A percentile compares a stretch with the other conserved stretches of the same genome.
Conservation (phyloP, 2,888 invertebrate species). For the Acrocyrtus sp. region DNA sequence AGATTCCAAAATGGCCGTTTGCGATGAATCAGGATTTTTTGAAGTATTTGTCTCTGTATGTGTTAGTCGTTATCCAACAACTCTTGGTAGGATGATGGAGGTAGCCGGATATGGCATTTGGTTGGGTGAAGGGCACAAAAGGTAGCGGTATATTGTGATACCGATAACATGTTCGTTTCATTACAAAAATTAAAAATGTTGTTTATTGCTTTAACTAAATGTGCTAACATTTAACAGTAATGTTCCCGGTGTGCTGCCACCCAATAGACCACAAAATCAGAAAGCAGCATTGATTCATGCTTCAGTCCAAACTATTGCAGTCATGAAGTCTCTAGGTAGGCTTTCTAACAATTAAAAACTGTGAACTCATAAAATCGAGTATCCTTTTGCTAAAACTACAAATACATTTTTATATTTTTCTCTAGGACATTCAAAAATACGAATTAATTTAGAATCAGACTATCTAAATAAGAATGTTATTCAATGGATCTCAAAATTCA, state of each 20-base stretch:
- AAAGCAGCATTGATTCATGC: slow-evolving; percentile 42
- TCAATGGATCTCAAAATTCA: slow-evolving; percentile 39
- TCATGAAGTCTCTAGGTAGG: slow-evolving; percentile 44
- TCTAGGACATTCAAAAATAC: slow-evolving; percentile 26
- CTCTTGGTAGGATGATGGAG: slow-evolving; percentile 12
- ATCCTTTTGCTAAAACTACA: background rate
- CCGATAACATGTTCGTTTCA: background rate
- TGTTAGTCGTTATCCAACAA: slow-evolving; percentile 12
- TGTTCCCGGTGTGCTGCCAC: slow-evolving; percentile 24
- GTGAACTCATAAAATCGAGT: no score
- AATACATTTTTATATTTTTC: background rate
- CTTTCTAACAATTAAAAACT: background rate
- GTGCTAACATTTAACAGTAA: no score
- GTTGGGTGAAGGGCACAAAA: slow-evolving; percentile 33
- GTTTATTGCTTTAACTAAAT: slow-evolving; percentile 14
- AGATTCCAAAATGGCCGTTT: slow-evolving; percentile 2
- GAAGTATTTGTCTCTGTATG: slow-evolving; percentile 26
- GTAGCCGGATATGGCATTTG: slow-evolving; percentile 50
- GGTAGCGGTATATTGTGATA: slow-evolving; percentile 20
- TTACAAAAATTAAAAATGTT: background rate
- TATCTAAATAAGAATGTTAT: slow-evolving; percentile 40
- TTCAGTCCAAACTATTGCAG: slow-evolving; percentile 19
- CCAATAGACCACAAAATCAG: slow-evolving; percentile 17
- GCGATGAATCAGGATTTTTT: slow-evolving; percentile 29
- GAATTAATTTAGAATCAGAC: slow-evolving; percentile 35